These are phyloP conservation scores for Drosophila sucinea DNA, from an alignment of 1,140 invertebrate genomes.

Conservation along the genomic window DNA sequence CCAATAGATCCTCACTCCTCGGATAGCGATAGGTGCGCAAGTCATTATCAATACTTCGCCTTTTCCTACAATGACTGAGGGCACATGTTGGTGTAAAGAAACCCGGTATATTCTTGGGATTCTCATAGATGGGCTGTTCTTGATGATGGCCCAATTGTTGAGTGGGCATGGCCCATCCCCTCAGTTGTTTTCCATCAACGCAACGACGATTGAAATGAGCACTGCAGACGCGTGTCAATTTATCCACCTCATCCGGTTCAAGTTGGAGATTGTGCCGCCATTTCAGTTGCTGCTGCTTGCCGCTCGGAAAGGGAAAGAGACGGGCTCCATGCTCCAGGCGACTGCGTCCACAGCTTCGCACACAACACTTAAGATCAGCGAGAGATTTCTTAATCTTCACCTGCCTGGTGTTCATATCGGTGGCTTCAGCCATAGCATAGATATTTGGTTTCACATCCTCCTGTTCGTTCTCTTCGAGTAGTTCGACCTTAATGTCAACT, in stretches of 20 bases:
- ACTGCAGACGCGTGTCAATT: constrained; percentile 57
- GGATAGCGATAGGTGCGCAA: constrained; percentile 72
- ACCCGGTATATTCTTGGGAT: constrained; percentile 73
- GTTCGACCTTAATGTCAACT: constrained; percentile 50
- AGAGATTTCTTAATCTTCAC: constrained; percentile 51
- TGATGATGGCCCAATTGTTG: constrained; percentile 62
- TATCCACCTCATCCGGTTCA: constrained; percentile 47
- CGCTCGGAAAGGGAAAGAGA: constrained; percentile 65
- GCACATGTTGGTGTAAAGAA: constrained; percentile 72
- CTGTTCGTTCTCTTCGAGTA: not conserved
- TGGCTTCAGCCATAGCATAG: constrained; percentile 10
- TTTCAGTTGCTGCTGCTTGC: constrained; percentile 61
- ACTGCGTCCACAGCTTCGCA: constrained; percentile 57
- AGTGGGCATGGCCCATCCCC: constrained; percentile 75
- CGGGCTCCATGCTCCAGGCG: constrained; percentile 67
- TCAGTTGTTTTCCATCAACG: constrained; percentile 70
- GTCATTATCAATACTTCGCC: constrained; percentile 68
- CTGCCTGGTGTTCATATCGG: constrained; percentile 26
- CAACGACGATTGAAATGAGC: constrained; percentile 73
- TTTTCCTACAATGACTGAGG: constrained; percentile 63
- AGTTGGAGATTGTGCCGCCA: constrained; percentile 72
- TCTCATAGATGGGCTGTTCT: constrained; percentile 67
- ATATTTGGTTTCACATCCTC: constrained; percentile 39
- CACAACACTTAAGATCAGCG: constrained; percentile 62
- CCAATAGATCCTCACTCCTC: constrained; percentile 57